These are phyloP conservation scores for Nomada fabriciana DNA, from an alignment of 2,888 invertebrate genomes.

Conservation along the genomic window DNA sequence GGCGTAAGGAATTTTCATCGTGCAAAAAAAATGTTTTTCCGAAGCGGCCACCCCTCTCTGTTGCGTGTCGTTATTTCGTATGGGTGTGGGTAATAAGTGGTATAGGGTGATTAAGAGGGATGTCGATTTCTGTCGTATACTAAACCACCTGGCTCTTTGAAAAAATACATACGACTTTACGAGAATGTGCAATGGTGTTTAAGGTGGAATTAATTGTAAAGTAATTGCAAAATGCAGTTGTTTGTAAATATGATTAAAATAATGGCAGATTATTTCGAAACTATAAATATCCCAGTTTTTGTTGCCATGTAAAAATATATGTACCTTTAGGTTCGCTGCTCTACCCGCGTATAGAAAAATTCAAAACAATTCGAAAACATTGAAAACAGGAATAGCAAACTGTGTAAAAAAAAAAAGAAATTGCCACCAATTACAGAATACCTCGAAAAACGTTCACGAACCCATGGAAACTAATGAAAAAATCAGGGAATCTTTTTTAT, in stretches of 20 bases:
- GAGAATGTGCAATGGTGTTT: neutral
- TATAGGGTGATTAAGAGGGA: conserved; percentile 18
- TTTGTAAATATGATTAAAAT: conserved; percentile 2
- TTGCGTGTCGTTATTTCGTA: conserved; percentile 2
- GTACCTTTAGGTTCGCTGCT: neutral
- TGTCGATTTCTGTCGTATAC: neutral
- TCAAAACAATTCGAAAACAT: neutral
- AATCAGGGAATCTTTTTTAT: too few relatives aligned
- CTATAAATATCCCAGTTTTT: neutral
- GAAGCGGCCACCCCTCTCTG: conserved; percentile 39
- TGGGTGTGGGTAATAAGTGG: conserved; percentile 43
- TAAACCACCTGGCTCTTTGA: neutral
- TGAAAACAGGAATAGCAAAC: too few relatives aligned
- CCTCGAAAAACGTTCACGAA: too few relatives aligned
- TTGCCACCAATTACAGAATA: too few relatives aligned
- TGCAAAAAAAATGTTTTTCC: conserved; percentile 69
- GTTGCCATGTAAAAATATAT: neutral
- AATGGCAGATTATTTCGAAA: neutral
- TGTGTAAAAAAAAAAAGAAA: too few relatives aligned
- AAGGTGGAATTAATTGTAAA: neutral
- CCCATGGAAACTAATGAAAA: too few relatives aligned
- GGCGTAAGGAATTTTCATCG: conserved; percentile 81
- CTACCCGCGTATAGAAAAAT: neutral
- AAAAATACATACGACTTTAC: neutral
- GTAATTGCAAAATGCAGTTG: neutral